Evolutionary conservation across 2,797 vertebrate genomes (phyloP), one percentile per base, ranked within the genome.

Genomic region (Cetoscarus ocellatus): DNA sequence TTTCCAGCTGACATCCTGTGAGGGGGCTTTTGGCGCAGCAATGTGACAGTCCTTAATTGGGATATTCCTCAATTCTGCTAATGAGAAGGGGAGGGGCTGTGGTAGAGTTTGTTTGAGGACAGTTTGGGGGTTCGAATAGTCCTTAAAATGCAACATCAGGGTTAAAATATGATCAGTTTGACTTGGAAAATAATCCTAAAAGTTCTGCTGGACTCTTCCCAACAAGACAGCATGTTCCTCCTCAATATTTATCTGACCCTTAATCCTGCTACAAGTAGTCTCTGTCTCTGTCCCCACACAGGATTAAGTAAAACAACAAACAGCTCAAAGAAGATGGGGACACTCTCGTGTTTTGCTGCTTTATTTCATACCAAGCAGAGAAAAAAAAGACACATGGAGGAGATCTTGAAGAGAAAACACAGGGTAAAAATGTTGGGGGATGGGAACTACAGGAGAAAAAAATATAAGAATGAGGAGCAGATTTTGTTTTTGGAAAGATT

Each of bases 261-360:
- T 6, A n/a, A 34, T 39, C 71, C 62, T n/a, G 10, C 47, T n/a
- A 38, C 60, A 67, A 64, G 38, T 65, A 61, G 56, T 5, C 38
- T 48, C 6, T 10, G 62, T 44, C 5, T 18, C 7, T 18, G 42
- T 57, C 53, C 39, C 7, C 48, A 54, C 56, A 38, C 43, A 48
- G 66, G 56, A 8, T 59, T 56, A 43, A 19, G 48, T 66, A 17
- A 69, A n/a, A 70, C 64, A 86, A 88, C 60, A 87, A 87, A 79
- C 79, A 51, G 8, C 35, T 59, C 6, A 17, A 43, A n/a, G 48
- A 19, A 43, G 18, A 63, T 15, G 14, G 4, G 42, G 53, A 61
- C 54, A 39, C 54, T 54, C n/a, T n/a, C 15, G 36, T 50, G 62
- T 49, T 77, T 19, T 52, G 43, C 53, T 50, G 51, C 51, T 60